Evolutionary conservation across 2,113 vertebrate species (phyloP).

Genomic region (Bungarus multicinctus): DNA sequence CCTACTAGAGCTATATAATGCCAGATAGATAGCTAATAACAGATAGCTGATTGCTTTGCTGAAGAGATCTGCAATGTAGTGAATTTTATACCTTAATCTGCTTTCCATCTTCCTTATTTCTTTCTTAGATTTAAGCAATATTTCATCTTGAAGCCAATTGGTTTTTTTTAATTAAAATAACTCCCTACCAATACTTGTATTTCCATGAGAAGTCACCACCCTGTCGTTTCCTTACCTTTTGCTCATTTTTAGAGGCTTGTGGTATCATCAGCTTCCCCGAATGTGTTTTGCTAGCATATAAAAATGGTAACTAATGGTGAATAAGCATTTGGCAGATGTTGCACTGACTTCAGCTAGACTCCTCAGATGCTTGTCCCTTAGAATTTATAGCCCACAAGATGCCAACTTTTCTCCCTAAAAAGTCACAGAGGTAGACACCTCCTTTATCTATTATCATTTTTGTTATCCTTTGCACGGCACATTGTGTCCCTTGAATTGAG

Average conservation of each 20-base stretch:
- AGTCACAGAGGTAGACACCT: slow-evolving; percentile 25
- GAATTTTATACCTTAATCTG: slow-evolving; percentile 56
- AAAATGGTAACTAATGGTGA: slow-evolving; percentile 57
- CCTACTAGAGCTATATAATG: slow-evolving; percentile 57
- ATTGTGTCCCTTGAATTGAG: slow-evolving; percentile 41
- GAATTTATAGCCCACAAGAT: slow-evolving; percentile 22
- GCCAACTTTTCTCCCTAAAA: background rate
- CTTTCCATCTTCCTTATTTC: slow-evolving; percentile 37
- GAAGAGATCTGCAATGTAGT: slow-evolving; percentile 30
- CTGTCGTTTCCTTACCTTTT: slow-evolving; percentile 43
- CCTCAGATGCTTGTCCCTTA: slow-evolving; percentile 45
- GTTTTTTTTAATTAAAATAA: background rate
- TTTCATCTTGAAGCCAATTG: slow-evolving; percentile 17
- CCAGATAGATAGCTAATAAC: slow-evolving; percentile 42
- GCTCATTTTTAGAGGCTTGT: slow-evolving; percentile 48
- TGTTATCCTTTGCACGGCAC: slow-evolving; percentile 6
- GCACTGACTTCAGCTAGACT: slow-evolving; percentile 50
- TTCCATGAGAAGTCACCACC: slow-evolving; percentile 26
- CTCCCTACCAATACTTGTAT: slow-evolving; percentile 4
- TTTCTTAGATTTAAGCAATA: slow-evolving; percentile 37
- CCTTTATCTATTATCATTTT: slow-evolving; percentile 13
- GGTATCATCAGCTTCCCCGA: slow-evolving; percentile 45
- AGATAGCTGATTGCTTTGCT: slow-evolving; percentile 41
- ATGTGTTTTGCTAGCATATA: slow-evolving; percentile 49
- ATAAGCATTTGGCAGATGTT: slow-evolving; percentile 58